These are phyloP conservation scores for Dendrocincla fuliginosa DNA, from an alignment of 2,797 vertebrate species.

Conservation along the genomic window DNA sequence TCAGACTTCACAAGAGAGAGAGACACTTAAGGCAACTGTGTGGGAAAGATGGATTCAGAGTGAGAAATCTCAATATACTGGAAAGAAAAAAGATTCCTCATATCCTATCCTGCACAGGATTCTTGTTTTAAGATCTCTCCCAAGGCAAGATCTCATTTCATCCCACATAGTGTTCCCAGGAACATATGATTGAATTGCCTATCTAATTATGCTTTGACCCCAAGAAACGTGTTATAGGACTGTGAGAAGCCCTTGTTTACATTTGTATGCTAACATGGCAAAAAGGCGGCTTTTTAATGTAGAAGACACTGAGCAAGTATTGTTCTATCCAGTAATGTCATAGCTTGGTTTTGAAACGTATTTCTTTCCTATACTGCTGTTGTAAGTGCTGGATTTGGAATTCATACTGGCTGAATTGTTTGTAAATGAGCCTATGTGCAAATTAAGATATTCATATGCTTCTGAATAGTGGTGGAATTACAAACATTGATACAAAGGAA, in stretches of 20 bases:
- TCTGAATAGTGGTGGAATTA: neutral
- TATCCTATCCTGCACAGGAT: neutral
- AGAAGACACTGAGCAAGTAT: neutral
- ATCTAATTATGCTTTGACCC: neutral
- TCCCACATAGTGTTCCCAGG: neutral
- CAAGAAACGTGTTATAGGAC: neutral
- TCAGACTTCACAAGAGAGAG: neutral
- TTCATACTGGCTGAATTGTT: neutral
- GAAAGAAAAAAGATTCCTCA: neutral
- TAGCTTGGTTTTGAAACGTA: neutral
- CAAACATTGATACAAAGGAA: neutral
- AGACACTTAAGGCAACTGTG: neutral
- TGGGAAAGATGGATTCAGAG: neutral
- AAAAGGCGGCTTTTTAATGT: neutral
- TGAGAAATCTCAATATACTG: neutral
- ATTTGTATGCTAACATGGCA: neutral
- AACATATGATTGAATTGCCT: neutral
- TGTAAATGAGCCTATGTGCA: neutral
- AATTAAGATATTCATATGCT: neutral
- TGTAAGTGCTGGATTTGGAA: neutral
- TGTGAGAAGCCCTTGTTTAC: neutral
- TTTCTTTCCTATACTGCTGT: neutral
- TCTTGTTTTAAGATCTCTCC: neutral
- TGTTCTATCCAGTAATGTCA: neutral
- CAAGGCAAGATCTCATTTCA: neutral